Percentiles rank a stretch among this genome's conserved stretches.
phyloP scores from a whole-genome alignment of 2,113 vertebrate species.

The Centrocercus urophasianus region DNA sequence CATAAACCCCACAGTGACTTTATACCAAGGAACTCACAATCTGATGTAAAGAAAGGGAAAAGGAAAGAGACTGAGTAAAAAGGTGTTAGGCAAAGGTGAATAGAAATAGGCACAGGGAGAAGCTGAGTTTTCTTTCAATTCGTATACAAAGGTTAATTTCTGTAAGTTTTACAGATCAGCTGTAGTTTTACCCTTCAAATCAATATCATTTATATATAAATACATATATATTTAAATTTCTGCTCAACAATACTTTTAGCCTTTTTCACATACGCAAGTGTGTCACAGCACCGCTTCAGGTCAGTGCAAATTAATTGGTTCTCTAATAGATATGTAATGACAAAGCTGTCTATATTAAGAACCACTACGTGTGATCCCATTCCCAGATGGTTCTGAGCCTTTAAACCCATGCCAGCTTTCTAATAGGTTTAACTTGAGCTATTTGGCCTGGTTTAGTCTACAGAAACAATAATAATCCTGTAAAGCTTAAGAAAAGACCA shows the following conservation, averaged over 20 bases:
- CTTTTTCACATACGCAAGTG: slow-evolving; percentile 40
- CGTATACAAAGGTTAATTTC: background rate
- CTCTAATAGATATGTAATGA: slow-evolving; percentile 60
- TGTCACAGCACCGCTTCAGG: slow-evolving; percentile 44
- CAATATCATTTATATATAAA: background rate
- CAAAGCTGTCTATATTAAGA: slow-evolving; percentile 74
- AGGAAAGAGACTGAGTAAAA: background rate
- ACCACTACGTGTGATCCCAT: slow-evolving; percentile 59
- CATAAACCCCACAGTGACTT: background rate
- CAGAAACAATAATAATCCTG: slow-evolving; percentile 66
- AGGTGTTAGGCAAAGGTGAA: background rate
- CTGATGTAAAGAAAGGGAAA: background rate
- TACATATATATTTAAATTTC: background rate
- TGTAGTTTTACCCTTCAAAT: background rate
- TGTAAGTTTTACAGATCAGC: background rate
- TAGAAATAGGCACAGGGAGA: background rate
- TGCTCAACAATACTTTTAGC: background rate
- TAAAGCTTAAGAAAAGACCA: background rate
- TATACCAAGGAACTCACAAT: background rate
- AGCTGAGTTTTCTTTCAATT: background rate
- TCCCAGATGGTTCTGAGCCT: slow-evolving; percentile 71
- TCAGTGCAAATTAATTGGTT: slow-evolving; percentile 43
- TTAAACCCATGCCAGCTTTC: slow-evolving; percentile 63
- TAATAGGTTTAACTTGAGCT: slow-evolving; percentile 77
- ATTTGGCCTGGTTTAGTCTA: slow-evolving; percentile 66